These are phyloP conservation scores for Atlantisia rogersi DNA, from an alignment of 2,113 vertebrate genomes.

Conservation along the genomic window DNA sequence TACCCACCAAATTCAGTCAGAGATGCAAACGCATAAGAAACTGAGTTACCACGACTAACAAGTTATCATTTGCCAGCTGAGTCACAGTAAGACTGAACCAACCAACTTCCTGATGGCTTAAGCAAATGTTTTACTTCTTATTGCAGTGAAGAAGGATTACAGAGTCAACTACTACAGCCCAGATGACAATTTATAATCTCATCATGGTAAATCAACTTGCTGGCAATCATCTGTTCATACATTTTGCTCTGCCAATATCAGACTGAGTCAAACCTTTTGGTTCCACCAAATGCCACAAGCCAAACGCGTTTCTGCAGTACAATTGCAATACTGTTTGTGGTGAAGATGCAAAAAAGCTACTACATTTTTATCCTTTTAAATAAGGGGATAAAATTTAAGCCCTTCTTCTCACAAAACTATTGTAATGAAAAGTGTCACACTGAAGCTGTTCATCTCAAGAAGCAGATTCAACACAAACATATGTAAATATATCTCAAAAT, in stretches of 20 bases:
- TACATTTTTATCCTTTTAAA: background rate
- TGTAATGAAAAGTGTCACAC: background rate
- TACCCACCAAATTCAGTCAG: background rate
- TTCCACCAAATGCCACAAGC: constrained; percentile 26
- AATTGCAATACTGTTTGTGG: background rate
- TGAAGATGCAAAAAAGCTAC: background rate
- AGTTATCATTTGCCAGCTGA: background rate
- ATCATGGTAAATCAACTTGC: constrained; percentile 16
- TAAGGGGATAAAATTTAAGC: background rate
- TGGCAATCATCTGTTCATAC: background rate
- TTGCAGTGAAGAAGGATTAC: background rate
- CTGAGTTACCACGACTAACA: background rate
- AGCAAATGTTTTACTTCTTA: background rate
- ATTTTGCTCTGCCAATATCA: constrained; percentile 28
- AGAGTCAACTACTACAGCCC: background rate
- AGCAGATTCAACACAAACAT: background rate
- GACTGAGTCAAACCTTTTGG: constrained; percentile 8
- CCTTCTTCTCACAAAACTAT: background rate
- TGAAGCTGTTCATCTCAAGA: background rate
- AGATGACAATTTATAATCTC: constrained; percentile 15
- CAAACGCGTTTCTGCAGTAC: background rate
- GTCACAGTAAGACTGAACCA: background rate
- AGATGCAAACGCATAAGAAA: background rate
- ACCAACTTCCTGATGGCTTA: background rate
- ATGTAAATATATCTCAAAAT: background rate